Evolutionary conservation across 2,888 invertebrate genomes (phyloP), one percentile per base, ranked within the genome.

Genomic region (Caenorhabditis macrosperma): DNA sequence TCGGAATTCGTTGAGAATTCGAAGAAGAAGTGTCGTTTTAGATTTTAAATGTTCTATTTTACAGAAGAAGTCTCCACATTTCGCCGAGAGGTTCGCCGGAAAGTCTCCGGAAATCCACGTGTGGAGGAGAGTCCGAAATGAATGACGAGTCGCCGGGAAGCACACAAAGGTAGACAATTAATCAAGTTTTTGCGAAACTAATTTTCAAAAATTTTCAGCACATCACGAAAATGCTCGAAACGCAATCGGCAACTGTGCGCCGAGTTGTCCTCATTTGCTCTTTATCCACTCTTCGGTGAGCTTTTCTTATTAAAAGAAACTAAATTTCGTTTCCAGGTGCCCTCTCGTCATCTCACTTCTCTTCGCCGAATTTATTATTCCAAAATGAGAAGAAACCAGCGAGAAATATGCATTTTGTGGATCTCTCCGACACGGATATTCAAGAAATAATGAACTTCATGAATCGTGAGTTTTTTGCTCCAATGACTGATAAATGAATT

Each of bases 281-380:
- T 81, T 24, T 81, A 76, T 55, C 81, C 81, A 30, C 48, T 81
- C 35, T 71, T 76, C 26, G 81, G 78, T 78, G 17, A 46, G 28
- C 24, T 48, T 48, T 22, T 22, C n/a, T n/a, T n/a, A n/a, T n/a
- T n/a, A n/a, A n/a, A n/a, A n/a, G n/a, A n/a, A n/a, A n/a, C n/a
- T n/a, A 33, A 46, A 17, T 50, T 28, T 57, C 33, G 6, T 17
- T 60, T 69, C 6, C 66, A 72, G 78, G 81, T 44, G 77, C 77
- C 7, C 72, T 76, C 17, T 66, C 76, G 5, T 77, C 81, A 20
- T 72, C 76, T 12, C 77, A 68, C 55, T 81, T 72, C 33, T 81
- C 81, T 24, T 71, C 81, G n/a, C 81, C 81, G 6, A 77, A 81
- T 17, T 48, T 81, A 6, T 52, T 81, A 15, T 81, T 77, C n/a